Evolutionary conservation across 2,888 invertebrate species (phyloP).

Genomic region (Tetropium fuscum): DNA sequence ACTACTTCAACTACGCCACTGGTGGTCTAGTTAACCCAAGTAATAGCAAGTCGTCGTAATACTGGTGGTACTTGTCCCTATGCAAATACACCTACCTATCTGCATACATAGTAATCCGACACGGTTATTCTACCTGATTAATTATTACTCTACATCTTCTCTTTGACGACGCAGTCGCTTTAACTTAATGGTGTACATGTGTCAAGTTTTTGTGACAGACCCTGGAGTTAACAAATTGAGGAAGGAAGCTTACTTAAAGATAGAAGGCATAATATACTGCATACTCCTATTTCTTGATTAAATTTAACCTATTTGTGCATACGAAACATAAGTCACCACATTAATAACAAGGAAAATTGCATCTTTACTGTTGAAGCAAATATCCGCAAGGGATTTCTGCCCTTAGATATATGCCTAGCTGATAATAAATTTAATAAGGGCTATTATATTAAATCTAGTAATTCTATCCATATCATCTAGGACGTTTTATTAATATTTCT

Average conservation of each 20-base stretch:
- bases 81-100: conserved; percentile 40
- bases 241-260: conserved; percentile 38
- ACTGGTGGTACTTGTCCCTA: conserved; percentile 32
- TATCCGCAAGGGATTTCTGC: too few relatives aligned
- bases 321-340: not conserved
- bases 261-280: conserved; percentile 32
- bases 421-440: too few relatives aligned
- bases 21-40: conserved; percentile 17
- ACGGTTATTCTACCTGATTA: conserved; percentile 48
- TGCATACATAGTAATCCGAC: conserved; percentile 45
- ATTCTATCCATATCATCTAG: too few relatives aligned
- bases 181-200: conserved; percentile 43
- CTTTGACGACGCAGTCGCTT: conserved; percentile 47
- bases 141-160: conserved; percentile 51
- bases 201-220: conserved; percentile 46
- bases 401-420: too few relatives aligned
- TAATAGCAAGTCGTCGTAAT: conserved; percentile 19
- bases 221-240: conserved; percentile 42
- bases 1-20: too few relatives aligned
- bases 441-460: too few relatives aligned
- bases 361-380: not conserved
- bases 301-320: conserved; percentile 24
- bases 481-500: too few relatives aligned
- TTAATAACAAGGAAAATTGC: not conserved
- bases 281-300: conserved; percentile 36